A percentile compares a stretch with the other conserved stretches of the same genome.
Conservation (phyloP, 2,888 invertebrate species). For the Adelphocoris suturalis region DNA sequence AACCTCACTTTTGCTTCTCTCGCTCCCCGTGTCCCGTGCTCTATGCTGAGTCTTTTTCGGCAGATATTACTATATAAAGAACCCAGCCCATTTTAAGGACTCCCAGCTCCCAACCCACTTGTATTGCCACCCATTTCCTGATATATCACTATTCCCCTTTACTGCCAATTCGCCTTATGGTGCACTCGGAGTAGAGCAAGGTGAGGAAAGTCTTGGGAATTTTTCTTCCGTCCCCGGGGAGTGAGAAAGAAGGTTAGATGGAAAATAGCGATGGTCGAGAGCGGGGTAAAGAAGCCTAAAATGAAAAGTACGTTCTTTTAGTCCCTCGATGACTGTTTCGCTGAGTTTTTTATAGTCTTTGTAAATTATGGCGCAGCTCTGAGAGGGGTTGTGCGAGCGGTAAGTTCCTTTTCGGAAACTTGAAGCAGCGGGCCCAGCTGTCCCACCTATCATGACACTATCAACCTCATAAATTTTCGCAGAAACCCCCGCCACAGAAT, state of each 20-base stretch:
- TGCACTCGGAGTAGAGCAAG: not conserved
- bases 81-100: not conserved
- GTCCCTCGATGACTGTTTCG: constrained; percentile 48
- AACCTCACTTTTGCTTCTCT: not conserved
- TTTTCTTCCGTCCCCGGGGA: not conserved
- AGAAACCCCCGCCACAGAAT: not conserved
- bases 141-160: not conserved
- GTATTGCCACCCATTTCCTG: constrained; percentile 4
- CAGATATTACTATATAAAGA: not conserved
- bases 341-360: constrained; percentile 43
- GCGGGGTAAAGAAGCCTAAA: constrained; percentile 20
- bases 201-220: constrained; percentile 4
- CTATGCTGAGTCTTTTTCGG: not conserved
- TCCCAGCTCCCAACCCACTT: not conserved
- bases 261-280: constrained; percentile 35
- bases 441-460: constrained; percentile 32
- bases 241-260: not conserved
- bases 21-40: not conserved
- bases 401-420: constrained; percentile 40
- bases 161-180: not conserved
- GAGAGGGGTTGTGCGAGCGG: not conserved
- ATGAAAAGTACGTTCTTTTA: constrained; percentile 50
- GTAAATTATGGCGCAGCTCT: constrained; percentile 35
- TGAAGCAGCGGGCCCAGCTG: constrained; percentile 26
- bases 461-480: constrained; percentile 4